These are phyloP conservation scores for Nebria salina DNA, from an alignment of 2,888 invertebrate species.

Conservation along the genomic window DNA sequence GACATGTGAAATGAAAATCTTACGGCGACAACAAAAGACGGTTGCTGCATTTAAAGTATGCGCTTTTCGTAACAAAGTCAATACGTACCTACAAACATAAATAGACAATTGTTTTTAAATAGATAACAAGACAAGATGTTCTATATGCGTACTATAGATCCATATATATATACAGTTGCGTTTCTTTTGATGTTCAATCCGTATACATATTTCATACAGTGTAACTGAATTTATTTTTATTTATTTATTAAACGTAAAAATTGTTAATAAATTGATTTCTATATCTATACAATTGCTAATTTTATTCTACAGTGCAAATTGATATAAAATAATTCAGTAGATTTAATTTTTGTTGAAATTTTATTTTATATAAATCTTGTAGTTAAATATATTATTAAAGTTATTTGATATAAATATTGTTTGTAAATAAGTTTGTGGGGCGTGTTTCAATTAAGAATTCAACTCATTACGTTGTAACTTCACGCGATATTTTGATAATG, in stretches of 20 bases:
- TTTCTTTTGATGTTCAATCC: background rate
- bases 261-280: background rate
- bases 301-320: background rate
- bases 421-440: no score
- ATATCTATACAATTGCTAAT: background rate
- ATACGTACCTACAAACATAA: background rate
- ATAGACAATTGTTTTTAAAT: slow-evolving; percentile 10
- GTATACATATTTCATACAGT: background rate
- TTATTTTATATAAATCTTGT: no score
- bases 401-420: no score
- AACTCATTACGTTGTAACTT: no score
- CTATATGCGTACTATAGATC: background rate
- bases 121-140: background rate
- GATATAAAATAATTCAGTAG: background rate
- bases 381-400: no score
- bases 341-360: no score
- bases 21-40: slow-evolving; percentile 34
- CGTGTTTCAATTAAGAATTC: no score
- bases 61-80: slow-evolving; percentile 13
- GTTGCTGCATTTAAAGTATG: slow-evolving; percentile 28
- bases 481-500: no score
- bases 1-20: slow-evolving; percentile 42
- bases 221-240: background rate
- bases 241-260: background rate
- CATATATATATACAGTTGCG: background rate